A percentile compares a stretch with the other conserved stretches of the same genome.
phyloP scores from a whole-genome alignment of 2,797 vertebrate genomes.

The Chiloscyllium punctatum region DNA sequence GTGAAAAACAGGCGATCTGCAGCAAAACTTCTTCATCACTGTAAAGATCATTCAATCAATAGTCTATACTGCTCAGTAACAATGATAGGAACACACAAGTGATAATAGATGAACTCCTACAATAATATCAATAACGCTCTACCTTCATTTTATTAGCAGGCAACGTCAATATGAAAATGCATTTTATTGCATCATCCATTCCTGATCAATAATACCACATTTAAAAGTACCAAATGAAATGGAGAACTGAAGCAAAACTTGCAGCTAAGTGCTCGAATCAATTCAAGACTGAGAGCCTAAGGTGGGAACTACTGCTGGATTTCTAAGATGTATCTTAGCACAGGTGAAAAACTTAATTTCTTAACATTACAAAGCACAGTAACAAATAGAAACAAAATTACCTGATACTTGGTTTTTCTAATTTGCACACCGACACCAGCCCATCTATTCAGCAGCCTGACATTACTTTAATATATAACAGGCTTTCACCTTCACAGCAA shows the following conservation, averaged over 20 bases:
- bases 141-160: background rate
- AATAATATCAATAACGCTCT: background rate
- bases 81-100: background rate
- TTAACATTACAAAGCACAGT: background rate
- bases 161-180: background rate
- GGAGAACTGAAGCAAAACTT: background rate
- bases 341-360: background rate
- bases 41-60: slow-evolving; percentile 11
- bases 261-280: background rate
- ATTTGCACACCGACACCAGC: background rate
- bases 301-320: background rate
- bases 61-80: background rate
- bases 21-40: background rate
- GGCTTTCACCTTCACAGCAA: no score
- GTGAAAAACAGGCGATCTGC: background rate
- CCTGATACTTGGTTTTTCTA: background rate
- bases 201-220: background rate
- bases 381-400: background rate
- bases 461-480: background rate
- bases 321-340: background rate
- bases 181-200: background rate
- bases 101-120: background rate
- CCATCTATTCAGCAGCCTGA: no score
- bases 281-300: background rate
- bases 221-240: background rate